Percentiles rank a stretch among this genome's conserved stretches.
These are phyloP conservation scores for Acleris holmiana DNA, from an alignment of 2,888 invertebrate genomes.

Conservation along the genomic window DNA sequence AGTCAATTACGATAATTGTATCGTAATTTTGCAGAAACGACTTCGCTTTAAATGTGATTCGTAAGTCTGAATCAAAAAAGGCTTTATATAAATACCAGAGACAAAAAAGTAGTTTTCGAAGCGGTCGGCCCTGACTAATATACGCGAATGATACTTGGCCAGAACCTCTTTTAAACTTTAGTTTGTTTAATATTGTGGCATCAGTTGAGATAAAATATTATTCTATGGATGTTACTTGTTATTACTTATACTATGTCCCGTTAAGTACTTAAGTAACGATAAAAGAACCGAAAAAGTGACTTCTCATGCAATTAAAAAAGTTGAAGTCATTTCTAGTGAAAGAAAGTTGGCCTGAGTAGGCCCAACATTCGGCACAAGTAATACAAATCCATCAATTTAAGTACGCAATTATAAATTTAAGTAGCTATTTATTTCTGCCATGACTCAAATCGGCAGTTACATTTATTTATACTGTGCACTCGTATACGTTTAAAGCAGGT, in stretches of 20 bases:
- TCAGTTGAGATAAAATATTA: neutral
- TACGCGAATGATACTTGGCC: constrained; percentile 19
- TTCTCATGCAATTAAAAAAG: constrained; percentile 21
- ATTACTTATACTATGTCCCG: neutral
- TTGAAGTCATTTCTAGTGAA: constrained; percentile 9
- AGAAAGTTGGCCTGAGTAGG: constrained; percentile 6
- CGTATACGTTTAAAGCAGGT: neutral
- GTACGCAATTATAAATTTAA: neutral
- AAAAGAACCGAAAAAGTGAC: neutral
- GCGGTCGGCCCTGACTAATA: constrained; percentile 32
- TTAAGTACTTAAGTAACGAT: neutral
- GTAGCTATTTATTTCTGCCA: neutral
- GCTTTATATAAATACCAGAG: constrained; percentile 29
- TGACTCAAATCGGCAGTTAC: too few species aligned
- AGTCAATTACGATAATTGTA: neutral
- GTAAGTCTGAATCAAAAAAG: constrained; percentile 18
- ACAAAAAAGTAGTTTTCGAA: constrained; percentile 36
- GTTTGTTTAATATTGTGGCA: neutral
- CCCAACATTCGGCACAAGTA: neutral
- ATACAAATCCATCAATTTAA: constrained; percentile 1
- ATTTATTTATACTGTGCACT: too few species aligned
- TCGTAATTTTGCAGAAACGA: constrained; percentile 19
- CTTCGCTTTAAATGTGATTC: constrained; percentile 25
- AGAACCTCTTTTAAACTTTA: neutral
- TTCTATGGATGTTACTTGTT: neutral